Percentiles rank a stretch among this genome's conserved stretches.
Evolutionary conservation across 2,113 vertebrate genomes (phyloP).

Genomic region (Xenopus laevis): DNA sequence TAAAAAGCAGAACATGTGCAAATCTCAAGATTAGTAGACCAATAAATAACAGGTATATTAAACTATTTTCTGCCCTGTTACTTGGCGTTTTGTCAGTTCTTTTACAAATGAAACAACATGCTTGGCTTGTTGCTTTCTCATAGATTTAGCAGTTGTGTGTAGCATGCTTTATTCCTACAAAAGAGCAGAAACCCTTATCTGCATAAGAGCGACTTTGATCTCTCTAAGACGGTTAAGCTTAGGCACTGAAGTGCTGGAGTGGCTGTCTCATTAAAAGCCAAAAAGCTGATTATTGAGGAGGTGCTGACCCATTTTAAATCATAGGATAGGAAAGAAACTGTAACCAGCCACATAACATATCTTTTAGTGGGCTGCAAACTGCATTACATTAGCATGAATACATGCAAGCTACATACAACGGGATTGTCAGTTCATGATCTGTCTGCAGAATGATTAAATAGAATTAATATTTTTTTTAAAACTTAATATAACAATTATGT

Average conservation of each 20-base stretch:
- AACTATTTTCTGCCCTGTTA: too few relatives aligned
- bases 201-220: constrained; percentile 19
- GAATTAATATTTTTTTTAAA: too few relatives aligned
- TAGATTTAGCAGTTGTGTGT: constrained; percentile 17
- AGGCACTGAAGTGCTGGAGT: constrained; percentile 13
- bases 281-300: neutral
- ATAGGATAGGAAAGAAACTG: neutral
- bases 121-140: constrained; percentile 16
- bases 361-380: too few relatives aligned
- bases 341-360: too few relatives aligned
- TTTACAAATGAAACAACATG: constrained; percentile 20
- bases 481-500: too few relatives aligned
- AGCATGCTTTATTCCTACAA: constrained; percentile 20
- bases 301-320: constrained; percentile 17
- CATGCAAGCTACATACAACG: too few relatives aligned
- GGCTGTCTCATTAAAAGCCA: constrained; percentile 1
- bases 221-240: constrained; percentile 28
- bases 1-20: constrained; percentile 20
- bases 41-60: constrained; percentile 21
- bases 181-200: constrained; percentile 13
- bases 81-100: neutral
- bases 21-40: constrained; percentile 21
- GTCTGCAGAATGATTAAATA: too few relatives aligned
- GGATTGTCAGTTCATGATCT: too few relatives aligned
- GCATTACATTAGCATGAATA: too few relatives aligned